Conservation (phyloP, 2,113 vertebrate genomes). For the Macaca mulatta region DNA sequence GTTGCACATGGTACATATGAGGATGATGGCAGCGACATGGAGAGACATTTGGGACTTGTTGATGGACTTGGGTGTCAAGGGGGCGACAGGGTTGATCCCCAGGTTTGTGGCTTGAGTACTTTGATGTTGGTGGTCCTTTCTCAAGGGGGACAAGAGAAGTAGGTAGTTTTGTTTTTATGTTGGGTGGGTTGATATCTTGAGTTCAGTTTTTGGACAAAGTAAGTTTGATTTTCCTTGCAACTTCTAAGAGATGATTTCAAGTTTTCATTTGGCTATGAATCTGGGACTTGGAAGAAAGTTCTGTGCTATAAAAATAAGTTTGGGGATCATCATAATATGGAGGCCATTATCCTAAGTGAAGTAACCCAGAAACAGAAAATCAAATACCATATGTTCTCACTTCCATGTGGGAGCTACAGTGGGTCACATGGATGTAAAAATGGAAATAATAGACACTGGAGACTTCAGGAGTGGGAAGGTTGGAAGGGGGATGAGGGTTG, state of each 20-base stretch:
- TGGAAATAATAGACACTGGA: too few relatives aligned
- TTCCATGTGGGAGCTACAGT: too few relatives aligned
- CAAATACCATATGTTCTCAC: too few relatives aligned
- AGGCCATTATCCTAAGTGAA: too few relatives aligned
- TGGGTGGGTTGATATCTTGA: neutral
- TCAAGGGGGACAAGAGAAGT: neutral
- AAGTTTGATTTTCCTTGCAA: neutral
- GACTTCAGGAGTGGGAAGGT: too few relatives aligned
- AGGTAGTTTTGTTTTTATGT: neutral
- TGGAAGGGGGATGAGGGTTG: too few relatives aligned
- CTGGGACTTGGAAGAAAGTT: neutral
- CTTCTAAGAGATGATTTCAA: neutral
- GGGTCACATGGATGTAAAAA: too few relatives aligned
- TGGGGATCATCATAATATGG: neutral
- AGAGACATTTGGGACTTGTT: too few relatives aligned
- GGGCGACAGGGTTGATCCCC: neutral
- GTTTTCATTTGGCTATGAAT: neutral
- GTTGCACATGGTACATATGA: neutral
- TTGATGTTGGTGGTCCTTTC: neutral
- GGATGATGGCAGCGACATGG: fast-evolving
- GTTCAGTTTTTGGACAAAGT: neutral
- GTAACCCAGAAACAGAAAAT: too few relatives aligned
- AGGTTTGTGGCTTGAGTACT: neutral
- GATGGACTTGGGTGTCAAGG: neutral
- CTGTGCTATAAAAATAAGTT: neutral